Evolutionary conservation across 2,888 invertebrate species (phyloP).

Genomic region (Resseliella maxima): DNA sequence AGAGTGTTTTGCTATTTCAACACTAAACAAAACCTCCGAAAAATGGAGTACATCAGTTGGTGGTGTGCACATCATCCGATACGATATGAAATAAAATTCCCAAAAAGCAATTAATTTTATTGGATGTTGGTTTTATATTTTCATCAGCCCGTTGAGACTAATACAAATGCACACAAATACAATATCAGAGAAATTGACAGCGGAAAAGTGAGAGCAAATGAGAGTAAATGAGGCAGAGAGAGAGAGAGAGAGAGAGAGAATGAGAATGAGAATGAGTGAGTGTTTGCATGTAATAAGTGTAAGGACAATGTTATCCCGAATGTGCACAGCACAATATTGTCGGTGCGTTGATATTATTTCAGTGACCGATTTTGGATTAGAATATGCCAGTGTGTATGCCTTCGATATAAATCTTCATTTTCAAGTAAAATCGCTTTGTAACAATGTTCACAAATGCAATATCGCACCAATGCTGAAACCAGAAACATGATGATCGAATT

Average conservation of each 20-base stretch:
- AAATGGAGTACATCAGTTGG: background rate
- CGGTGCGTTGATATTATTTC: background rate
- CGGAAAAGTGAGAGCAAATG: too few relatives aligned
- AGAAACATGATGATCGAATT: conserved; percentile 26
- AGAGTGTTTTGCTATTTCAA: background rate
- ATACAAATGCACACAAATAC: background rate
- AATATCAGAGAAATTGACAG: too few relatives aligned
- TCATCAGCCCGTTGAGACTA: conserved; percentile 42
- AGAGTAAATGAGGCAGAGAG: too few relatives aligned
- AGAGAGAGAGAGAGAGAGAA: too few relatives aligned
- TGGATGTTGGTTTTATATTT: conserved; percentile 49
- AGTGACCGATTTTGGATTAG: conserved; percentile 42
- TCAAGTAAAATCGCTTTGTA: background rate
- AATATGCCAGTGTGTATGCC: conserved; percentile 2
- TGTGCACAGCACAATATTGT: background rate
- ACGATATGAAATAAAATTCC: conserved; percentile 39
- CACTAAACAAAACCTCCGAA: background rate
- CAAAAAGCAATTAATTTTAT: conserved; percentile 53
- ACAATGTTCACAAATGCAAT: background rate
- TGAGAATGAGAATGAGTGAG: too few relatives aligned
- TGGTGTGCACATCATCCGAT: background rate
- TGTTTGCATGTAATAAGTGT: background rate
- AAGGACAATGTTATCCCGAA: conserved; percentile 11
- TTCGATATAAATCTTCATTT: conserved; percentile 43
- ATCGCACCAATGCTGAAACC: background rate